Evolutionary conservation across 2,888 invertebrate species (phyloP), one percentile per base, ranked within the genome.

Genomic region (Alentia gelatinosa): DNA sequence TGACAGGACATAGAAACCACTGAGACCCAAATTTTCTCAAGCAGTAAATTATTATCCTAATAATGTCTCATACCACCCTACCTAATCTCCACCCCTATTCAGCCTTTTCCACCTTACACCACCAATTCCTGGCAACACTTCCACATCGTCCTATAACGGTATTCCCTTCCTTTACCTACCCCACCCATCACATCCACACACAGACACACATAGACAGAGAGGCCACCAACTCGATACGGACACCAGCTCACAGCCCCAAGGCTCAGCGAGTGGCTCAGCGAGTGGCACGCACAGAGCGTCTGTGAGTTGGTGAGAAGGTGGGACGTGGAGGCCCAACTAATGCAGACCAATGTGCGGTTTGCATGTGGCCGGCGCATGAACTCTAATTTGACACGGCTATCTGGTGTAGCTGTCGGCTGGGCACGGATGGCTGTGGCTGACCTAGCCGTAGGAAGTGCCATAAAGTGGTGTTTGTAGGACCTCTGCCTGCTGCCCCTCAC

Each of bases 351-450:
- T 68, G 68, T 68, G 68, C 68, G 68, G 68, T 30, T 68, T 68
- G 68, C 68, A 26, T 68, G 68, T 30, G 68, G 30, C 33, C 68
- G 30, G 12, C 23, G 68, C 26, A 68, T 68, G 68, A 68, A 68
- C 68, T 68, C 68, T 68, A 68, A 68, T 68, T 68, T 68, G 68
- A 68, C 68, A 68, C 68, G 68, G 68, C 68, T 68, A 68, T 68
- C 68, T 68, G 68, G 68, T 68, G 68, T 68, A 68, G 68, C 68
- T 30, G 68, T 30, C 12, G 68, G 68, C 30, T 26, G 68, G 4
- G 19, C 4, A 4, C 33, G 79, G 79, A 9, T 19, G 33, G 40
- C 26, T 39, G n/a, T 39, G 39, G 19, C 83, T 39, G 39, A 83
- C 83, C 83, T 39, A 39, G 39, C 39, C 83, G 19, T 39, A 23